Base-by-base conservation (phyloP, 2,797 vertebrate genomes). In the Sylvia borin region DNA sequence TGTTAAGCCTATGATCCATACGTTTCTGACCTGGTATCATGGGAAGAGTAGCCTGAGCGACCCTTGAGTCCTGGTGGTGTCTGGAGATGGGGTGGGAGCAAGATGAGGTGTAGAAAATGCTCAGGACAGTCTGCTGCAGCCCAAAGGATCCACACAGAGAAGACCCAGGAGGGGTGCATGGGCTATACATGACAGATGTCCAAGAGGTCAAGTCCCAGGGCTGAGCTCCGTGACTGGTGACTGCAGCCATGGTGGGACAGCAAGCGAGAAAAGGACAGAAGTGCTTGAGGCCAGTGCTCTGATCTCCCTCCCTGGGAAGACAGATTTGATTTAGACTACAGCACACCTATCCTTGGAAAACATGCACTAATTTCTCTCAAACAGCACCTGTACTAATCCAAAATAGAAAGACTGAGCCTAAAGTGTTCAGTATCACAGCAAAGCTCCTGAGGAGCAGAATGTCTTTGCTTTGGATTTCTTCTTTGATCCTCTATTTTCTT, bases 251-350 rank as follows among this genome's bases (percentile, higher is more conserved):
- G 25, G 31, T 53, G 17, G 43, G 57, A 72, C 9, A 43, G 47
- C 25, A 22, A 1, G 1, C 18, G 21, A 12, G 6, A 26, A 77
- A 70, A 43, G 4, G 13, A 34, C 32, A 81, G 58, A 62, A 70
- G 48, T 34, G 27, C 12, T 13, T 24, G 7, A 5, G 25, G 27
- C 5, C 40, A 43, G 6, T 32, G 19, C 21, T 51, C 25, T 64
- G 31, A 43, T 34, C 61, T 85, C 24, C 27, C 38, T 78, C 31
- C 27, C 1, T 4, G 1, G 7, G 1, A 66, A 53, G 58, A 51
- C n/a, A 53, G 24, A 34, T 10, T 0, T 0, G 61, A 4, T 17
- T 55, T 76, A 47, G n/a, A 40, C 18, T 57, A 38, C 3, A 79
- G 42, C 27, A 53, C 0, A 2, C 11, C 5, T 14, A 2, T 17